Evolutionary conservation across 92 coral and sea anemone species (phyloP), one percentile per base, ranked within the genome.

Genomic region (Micromussa lordhowensis): DNA sequence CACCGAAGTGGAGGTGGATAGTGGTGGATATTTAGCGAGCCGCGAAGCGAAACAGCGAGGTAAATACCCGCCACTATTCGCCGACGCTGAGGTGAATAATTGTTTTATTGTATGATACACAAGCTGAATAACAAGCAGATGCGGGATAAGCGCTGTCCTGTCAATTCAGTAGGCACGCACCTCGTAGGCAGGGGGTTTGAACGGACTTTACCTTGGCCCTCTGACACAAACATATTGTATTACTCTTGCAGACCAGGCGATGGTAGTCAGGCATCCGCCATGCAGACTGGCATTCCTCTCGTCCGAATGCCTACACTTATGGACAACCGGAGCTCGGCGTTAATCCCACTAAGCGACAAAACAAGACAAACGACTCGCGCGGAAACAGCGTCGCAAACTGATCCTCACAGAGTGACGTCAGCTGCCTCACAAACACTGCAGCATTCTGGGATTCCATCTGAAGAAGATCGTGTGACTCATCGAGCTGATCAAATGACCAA

Each of bases 301-400:
- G n/a, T 77, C 49, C 83, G 89, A 36, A 86, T 86, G 44, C 89
- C 89, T 30, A 86, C 82, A 28, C 51, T 78, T 1, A 32, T 78
- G 83, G 82, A 66, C 14, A 86, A 55, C 38, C 83, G 77, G 83
- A 68, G 68, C 74, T 78, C 83, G 19, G 82, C 64, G 11, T 3
- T 77, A 30, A 77, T 72, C 34, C 35, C 82, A 49, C 78, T 7
- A 28, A 38, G 61, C 63, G 16, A 44, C 59, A 82, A 78, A 72
- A 86, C 18, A 18, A 36, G 32, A 18, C 78, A 75, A 36, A 78
- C 54, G 34, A 63, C 51, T 18, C 78, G 49, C 44, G 75, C 57
- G 0, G 89, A 86, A 30, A 77, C 89, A 3, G 89, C 83, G 10
- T 86, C 89, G 32, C 89, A 86, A 78, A 86, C 89, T 22, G 89